A percentile compares a stretch with the other conserved stretches of the same genome.
These are phyloP conservation scores for Eremophila alpestris DNA, from an alignment of 2,797 vertebrate species.

Conservation along the genomic window DNA sequence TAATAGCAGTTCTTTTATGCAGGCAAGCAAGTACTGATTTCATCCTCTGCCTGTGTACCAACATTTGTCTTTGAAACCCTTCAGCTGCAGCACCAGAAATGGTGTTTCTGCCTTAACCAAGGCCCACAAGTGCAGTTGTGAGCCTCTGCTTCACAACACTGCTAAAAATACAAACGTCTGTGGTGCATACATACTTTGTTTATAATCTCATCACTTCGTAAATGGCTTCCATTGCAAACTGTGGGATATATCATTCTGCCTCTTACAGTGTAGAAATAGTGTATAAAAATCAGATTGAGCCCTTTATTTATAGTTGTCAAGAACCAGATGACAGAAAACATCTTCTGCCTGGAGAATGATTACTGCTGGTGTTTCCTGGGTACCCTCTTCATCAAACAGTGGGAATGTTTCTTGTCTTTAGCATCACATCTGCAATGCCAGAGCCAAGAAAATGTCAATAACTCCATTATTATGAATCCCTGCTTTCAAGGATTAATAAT, in stretches of 20 bases:
- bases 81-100: background rate
- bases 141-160: background rate
- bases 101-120: background rate
- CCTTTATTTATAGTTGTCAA: slow-evolving; percentile 32
- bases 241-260: background rate
- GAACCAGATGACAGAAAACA: slow-evolving; percentile 26
- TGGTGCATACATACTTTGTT: background rate
- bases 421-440: slow-evolving; percentile 16
- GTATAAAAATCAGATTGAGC: slow-evolving; percentile 3
- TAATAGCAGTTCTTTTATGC: background rate
- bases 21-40: background rate
- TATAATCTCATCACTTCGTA: background rate
- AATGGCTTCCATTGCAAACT: background rate
- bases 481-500: slow-evolving; percentile 42
- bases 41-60: background rate
- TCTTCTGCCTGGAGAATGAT: slow-evolving; percentile 21
- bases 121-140: background rate
- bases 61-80: background rate
- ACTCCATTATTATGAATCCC: background rate
- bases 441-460: slow-evolving; percentile 31
- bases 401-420: slow-evolving; percentile 24
- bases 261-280: background rate
- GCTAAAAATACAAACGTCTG: background rate
- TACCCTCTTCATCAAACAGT: slow-evolving; percentile 15
- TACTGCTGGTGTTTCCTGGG: background rate